Conservation (phyloP, 2,888 invertebrate genomes). For the Caenorhabditis doughertyi region DNA sequence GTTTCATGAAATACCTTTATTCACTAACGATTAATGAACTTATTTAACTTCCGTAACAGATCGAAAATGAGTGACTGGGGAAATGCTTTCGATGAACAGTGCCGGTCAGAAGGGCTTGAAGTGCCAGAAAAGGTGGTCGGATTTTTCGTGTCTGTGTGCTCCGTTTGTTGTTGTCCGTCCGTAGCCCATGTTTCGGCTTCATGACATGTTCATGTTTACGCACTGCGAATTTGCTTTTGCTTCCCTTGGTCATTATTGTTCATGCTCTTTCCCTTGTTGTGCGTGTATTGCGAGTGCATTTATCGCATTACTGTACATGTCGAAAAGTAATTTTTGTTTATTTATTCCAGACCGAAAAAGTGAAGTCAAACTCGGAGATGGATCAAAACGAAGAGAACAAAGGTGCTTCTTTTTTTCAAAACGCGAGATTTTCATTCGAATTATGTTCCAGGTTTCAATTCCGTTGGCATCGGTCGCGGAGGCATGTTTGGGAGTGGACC, state of each 20-base stretch:
- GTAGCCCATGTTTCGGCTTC: conserved; percentile 27
- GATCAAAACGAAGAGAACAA: conserved; percentile 51
- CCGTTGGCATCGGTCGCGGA: conserved; percentile 27
- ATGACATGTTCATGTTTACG: no score
- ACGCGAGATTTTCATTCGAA: background rate
- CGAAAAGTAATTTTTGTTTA: background rate
- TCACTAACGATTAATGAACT: conserved; percentile 12
- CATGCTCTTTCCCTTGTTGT: conserved; percentile 32
- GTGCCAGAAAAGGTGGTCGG: conserved; percentile 48
- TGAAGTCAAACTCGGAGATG: conserved; percentile 42
- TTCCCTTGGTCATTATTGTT: conserved; percentile 5
- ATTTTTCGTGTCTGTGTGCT: conserved; percentile 30
- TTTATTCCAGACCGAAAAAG: conserved; percentile 10
- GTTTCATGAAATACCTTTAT: background rate
- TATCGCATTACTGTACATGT: background rate
- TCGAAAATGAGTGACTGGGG: conserved; percentile 57
- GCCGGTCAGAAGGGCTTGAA: conserved; percentile 50
- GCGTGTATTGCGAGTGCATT: conserved; percentile 46
- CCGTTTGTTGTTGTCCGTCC: conserved; percentile 49
- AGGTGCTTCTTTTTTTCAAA: conserved; percentile 12
- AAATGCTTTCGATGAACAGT: conserved; percentile 55
- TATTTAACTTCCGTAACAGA: conserved; percentile 43
- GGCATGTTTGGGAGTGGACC: conserved; percentile 38
- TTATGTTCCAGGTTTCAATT: conserved; percentile 25
- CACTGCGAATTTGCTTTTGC: conserved; percentile 52